Evolutionary conservation across 2,113 vertebrate species (phyloP).

Genomic region (Connochaetes taurinus): DNA sequence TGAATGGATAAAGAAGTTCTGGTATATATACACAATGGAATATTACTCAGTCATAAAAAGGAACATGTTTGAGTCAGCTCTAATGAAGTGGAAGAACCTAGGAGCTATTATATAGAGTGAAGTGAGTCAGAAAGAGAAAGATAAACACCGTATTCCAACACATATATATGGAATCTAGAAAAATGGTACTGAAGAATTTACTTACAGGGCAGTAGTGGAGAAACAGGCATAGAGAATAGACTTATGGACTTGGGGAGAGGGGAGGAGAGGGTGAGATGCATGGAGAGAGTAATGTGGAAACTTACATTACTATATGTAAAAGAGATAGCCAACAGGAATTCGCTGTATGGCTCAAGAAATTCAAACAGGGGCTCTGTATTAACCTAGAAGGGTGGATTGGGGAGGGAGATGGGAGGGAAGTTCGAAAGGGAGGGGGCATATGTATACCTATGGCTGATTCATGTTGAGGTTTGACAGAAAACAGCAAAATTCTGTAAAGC

Average conservation of each 20-base stretch:
- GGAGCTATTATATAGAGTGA: neutral
- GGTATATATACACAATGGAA: neutral
- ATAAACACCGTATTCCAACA: neutral
- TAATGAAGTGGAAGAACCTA: neutral
- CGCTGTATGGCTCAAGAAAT: neutral
- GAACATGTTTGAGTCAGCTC: neutral
- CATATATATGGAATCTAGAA: neutral
- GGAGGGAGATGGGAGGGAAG: neutral
- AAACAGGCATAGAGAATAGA: neutral
- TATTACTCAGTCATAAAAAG: neutral
- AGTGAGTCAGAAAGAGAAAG: neutral
- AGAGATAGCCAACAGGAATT: neutral
- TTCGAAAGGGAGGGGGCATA: neutral
- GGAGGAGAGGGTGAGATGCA: neutral
- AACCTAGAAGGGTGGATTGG: neutral
- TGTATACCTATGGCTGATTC: neutral
- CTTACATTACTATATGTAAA: neutral
- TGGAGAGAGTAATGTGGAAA: neutral
- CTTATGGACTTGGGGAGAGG: neutral
- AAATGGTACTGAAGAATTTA: neutral
- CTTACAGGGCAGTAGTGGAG: neutral
- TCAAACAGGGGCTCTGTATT: neutral
- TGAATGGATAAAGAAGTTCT: neutral
- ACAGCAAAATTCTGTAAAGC: neutral
- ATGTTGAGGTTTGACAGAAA: neutral